phyloP scores from a whole-genome alignment of 2,797 vertebrate genomes.

The Sternarchorhynchus goeldii region DNA sequence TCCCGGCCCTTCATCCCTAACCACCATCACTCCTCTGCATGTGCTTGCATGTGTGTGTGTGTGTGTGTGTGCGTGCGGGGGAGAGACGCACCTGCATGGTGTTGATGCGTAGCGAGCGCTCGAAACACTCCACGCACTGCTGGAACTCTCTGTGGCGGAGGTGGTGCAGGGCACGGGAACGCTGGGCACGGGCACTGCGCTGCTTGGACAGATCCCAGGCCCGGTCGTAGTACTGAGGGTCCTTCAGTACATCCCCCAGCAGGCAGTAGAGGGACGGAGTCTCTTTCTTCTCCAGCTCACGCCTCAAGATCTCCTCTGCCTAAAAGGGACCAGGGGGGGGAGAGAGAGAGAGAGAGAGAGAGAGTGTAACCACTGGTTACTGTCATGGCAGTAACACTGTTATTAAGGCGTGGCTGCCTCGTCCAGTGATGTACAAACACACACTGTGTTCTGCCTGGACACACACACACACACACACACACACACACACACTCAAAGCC shows the following conservation, averaged over 20 bases:
- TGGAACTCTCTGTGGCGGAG: slow-evolving; percentile 83
- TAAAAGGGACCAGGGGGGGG: slow-evolving; percentile 54
- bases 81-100: slow-evolving; percentile 82
- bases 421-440: too few relatives aligned
- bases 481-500: background rate
- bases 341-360: background rate
- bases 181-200: slow-evolving; percentile 88
- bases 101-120: slow-evolving; percentile 86
- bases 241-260: slow-evolving; percentile 89
- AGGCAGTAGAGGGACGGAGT: slow-evolving; percentile 87
- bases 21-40: background rate
- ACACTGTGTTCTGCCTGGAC: too few relatives aligned
- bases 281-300: slow-evolving; percentile 89
- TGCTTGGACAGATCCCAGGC: slow-evolving; percentile 90
- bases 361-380: too few relatives aligned
- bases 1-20: slow-evolving; percentile 1
- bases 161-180: slow-evolving; percentile 91
- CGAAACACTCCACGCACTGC: slow-evolving; percentile 88
- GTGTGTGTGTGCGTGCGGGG: background rate
- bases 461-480: too few relatives aligned
- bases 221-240: slow-evolving; percentile 86
- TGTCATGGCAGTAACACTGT: too few relatives aligned
- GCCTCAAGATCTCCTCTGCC: slow-evolving; percentile 90
- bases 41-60: slow-evolving; percentile 15
- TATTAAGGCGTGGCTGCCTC: too few relatives aligned